Evolutionary conservation across 1,140 invertebrate genomes (phyloP).

Genomic region (Phymastichus coffea): DNA sequence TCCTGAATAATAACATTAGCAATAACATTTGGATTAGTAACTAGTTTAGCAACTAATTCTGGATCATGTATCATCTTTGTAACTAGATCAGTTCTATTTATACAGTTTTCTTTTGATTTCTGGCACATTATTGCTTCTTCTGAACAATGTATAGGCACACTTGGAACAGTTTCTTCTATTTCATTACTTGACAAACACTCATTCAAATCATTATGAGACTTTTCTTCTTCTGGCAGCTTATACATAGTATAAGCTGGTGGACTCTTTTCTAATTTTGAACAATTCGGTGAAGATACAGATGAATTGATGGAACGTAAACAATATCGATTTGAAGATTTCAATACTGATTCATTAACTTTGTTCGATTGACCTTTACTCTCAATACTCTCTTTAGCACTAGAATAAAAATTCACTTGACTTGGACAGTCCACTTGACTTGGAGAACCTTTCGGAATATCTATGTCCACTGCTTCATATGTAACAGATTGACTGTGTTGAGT

Average conservation of each 20-base stretch:
- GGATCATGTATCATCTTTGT: slow-evolving; percentile 28
- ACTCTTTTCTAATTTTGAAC: neutral
- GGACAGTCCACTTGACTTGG: neutral
- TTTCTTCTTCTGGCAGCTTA: neutral
- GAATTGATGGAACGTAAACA: neutral
- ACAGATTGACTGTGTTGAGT: slow-evolving; percentile 1
- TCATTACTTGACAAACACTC: slow-evolving; percentile 1
- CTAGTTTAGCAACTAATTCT: slow-evolving; percentile 35
- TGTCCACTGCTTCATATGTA: neutral
- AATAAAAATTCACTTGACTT: slow-evolving; percentile 3
- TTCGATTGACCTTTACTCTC: neutral
- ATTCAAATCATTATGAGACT: neutral
- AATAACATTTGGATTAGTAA: slow-evolving; percentile 42
- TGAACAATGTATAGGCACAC: neutral
- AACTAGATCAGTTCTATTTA: slow-evolving; percentile 27
- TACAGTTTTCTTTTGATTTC: slow-evolving; percentile 32
- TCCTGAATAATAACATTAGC: slow-evolving; percentile 47
- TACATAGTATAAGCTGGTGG: slow-evolving; percentile 4
- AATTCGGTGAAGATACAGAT: neutral
- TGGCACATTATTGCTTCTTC: slow-evolving; percentile 26
- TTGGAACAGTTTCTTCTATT: neutral
- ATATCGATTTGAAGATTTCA: neutral
- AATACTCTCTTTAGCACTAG: slow-evolving; percentile 13
- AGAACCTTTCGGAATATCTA: slow-evolving; percentile 8
- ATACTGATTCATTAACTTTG: neutral